Evolutionary conservation across 2,797 vertebrate genomes (phyloP).

Genomic region (Phoebastria nigripes): DNA sequence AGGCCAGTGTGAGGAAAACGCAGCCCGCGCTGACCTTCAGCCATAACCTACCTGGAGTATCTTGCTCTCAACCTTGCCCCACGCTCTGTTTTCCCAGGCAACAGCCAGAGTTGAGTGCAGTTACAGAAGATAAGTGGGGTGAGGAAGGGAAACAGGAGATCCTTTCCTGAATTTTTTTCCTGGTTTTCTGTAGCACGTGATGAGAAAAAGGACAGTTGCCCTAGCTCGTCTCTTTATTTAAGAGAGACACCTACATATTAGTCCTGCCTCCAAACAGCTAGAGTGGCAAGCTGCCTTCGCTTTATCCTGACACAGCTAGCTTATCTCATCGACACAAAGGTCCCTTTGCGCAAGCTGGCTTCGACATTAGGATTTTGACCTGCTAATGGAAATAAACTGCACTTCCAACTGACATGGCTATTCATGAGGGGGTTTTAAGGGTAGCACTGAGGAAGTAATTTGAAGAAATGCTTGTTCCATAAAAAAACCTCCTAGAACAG

Average conservation of each 20-base stretch:
- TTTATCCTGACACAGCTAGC: background rate
- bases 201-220: background rate
- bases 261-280: background rate
- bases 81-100: accelerated
- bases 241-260: background rate
- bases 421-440: background rate
- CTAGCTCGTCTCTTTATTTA: background rate
- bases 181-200: background rate
- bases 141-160: background rate
- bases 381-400: background rate
- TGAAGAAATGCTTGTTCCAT: background rate
- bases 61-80: background rate
- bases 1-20: background rate
- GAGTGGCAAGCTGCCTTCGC: background rate
- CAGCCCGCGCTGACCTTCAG: background rate
- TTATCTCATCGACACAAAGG: background rate
- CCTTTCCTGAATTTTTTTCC: background rate
- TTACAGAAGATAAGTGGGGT: background rate
- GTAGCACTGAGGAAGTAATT: background rate
- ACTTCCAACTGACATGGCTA: background rate
- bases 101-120: background rate
- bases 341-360: background rate
- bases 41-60: background rate
- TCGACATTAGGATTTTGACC: background rate
- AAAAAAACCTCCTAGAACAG: background rate